phyloP scores from a whole-genome alignment of 2,888 invertebrate genomes.

The Mactromeris polynyma region DNA sequence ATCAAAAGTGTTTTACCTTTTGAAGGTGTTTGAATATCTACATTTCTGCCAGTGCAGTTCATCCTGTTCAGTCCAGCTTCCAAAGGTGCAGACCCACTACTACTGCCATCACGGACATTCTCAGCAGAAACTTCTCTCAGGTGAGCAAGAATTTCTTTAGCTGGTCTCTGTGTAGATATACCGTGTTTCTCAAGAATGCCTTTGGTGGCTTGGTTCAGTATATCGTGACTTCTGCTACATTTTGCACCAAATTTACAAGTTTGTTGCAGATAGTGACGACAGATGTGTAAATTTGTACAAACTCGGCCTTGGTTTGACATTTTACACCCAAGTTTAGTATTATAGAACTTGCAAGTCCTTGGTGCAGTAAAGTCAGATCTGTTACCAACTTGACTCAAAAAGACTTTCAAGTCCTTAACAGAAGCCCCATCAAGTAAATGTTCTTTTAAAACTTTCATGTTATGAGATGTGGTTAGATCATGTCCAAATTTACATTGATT shows the following conservation, averaged over 20 bases:
- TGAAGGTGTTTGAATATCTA: background rate
- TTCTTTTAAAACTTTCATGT: constrained; percentile 60
- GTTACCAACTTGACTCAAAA: constrained; percentile 61
- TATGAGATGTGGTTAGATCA: constrained; percentile 72
- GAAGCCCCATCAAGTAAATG: constrained; percentile 62
- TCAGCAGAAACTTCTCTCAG: constrained; percentile 37
- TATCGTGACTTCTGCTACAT: constrained; percentile 73
- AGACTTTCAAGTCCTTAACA: constrained; percentile 58
- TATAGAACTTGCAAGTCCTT: constrained; percentile 74
- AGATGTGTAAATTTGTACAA: constrained; percentile 74
- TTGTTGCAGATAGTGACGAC: constrained; percentile 69
- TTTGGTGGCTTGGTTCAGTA: constrained; percentile 52
- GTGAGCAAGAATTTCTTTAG: constrained; percentile 71
- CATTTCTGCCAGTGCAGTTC: background rate
- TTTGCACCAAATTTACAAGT: constrained; percentile 69
- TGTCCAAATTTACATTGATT: constrained; percentile 74
- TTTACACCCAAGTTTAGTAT: constrained; percentile 68
- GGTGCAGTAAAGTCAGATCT: constrained; percentile 65
- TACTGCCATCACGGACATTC: constrained; percentile 22
- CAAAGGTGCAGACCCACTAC: constrained; percentile 29
- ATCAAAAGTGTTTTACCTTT: background rate
- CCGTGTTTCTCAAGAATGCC: constrained; percentile 66
- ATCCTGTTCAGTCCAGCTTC: background rate
- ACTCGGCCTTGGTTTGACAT: constrained; percentile 39
- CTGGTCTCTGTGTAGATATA: constrained; percentile 63